Base-by-base conservation (phyloP, 2,888 invertebrate species). In the Bursaphelenchus okinawaensis region DNA sequence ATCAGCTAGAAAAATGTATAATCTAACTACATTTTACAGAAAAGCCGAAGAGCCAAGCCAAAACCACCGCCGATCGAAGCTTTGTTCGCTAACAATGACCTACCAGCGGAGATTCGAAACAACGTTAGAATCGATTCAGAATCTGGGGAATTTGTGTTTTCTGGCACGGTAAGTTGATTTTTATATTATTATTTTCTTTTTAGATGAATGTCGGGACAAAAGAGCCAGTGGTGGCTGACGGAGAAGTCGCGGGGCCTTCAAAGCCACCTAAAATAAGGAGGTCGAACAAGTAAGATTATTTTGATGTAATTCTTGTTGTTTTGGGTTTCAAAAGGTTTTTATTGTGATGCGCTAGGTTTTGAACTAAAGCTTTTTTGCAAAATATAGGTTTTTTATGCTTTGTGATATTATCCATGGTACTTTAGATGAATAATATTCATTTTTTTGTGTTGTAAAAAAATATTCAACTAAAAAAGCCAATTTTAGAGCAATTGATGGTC, bases 401-500 rank as follows among this genome's bases (percentile, higher is more conserved):
- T 22, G 26, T 9, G 12, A 8, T 8, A 0, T 61, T 57, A n/a
- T 7, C n/a, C 27, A 54, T 55, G 8, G 9, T n/a, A n/a, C n/a
- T 63, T 1, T n/a, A n/a, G n/a, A 26, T 62, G 7, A 7, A 27
- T 24, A 29, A 6, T 40, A n/a, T 20, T 8, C 9, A 20, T 52
- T 20, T 7, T 67, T 52, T n/a, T n/a, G n/a, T n/a, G n/a, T n/a
- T n/a, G n/a, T n/a, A n/a, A n/a, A n/a, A n/a, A n/a, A n/a, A n/a
- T 16, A 40, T 40, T 40, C 40, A 19, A 40, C 16, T 19, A 19
- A 40, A 40, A n/a, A n/a, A n/a, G n/a, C n/a, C n/a, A 40, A 40
- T 12, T 70, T 20, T 69, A 74, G 73, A 23, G 65, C 68, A 0
- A 31, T 81, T 64, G 79, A 81, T 52, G 73, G 72, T 2, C 58